Evolutionary conservation across 2,113 vertebrate species (phyloP).

Genomic region (Ochotona curzoniae): DNA sequence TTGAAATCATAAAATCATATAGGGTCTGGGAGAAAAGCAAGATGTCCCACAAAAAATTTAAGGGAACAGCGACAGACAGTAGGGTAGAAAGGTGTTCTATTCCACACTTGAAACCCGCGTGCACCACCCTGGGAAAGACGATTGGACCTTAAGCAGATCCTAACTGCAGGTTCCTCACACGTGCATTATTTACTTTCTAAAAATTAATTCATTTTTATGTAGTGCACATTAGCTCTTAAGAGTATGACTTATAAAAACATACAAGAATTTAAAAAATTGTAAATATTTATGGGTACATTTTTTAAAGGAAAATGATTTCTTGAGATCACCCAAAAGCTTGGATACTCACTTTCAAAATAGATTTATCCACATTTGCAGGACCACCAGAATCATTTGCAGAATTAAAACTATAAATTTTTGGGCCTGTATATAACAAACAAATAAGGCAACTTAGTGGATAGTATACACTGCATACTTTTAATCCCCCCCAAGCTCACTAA

Average conservation of each 20-base stretch:
- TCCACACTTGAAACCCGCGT: not conserved
- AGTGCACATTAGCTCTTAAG: not conserved
- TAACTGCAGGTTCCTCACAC: not conserved
- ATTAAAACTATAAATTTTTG: slow-evolving; percentile 96
- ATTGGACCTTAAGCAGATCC: not conserved
- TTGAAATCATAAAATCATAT: not conserved
- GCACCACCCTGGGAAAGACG: not conserved
- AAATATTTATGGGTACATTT: not conserved
- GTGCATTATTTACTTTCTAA: not conserved
- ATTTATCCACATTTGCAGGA: slow-evolving; percentile 91
- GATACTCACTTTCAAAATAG: slow-evolving; percentile 92
- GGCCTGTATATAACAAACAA: slow-evolving; percentile 87
- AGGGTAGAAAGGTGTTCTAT: not conserved
- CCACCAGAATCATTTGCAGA: slow-evolving; percentile 88
- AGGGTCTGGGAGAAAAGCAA: not conserved
- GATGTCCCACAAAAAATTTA: not conserved
- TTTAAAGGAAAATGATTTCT: slow-evolving; percentile 9
- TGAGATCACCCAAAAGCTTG: slow-evolving; percentile 53
- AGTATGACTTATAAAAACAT: not conserved
- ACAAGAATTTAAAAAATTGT: slow-evolving; percentile 38
- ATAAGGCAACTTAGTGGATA: slow-evolving; percentile 53
- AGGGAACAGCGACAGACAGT: not conserved
- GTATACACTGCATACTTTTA: not conserved
- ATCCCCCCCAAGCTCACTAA: slow-evolving; percentile 18
- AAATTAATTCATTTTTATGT: too few species aligned